A percentile compares a stretch with the other conserved stretches of the same genome.
Evolutionary conservation across 2,113 vertebrate species (phyloP).

Genomic region (Amia ocellicauda): DNA sequence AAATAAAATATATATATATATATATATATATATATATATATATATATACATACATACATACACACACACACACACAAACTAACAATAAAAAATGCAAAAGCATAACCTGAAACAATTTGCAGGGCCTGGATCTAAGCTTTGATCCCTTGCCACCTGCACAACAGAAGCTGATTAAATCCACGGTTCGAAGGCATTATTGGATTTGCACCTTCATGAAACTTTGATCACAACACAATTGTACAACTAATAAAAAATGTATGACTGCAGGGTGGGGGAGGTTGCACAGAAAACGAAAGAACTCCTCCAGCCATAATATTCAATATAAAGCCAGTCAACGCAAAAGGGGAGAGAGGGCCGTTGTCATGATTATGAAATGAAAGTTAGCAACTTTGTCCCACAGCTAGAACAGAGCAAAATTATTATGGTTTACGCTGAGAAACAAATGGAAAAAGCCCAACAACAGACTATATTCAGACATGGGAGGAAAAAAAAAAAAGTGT

Average conservation of each 20-base stretch:
- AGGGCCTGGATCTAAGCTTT: slow-evolving; percentile 17
- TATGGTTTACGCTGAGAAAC: not conserved
- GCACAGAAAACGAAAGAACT: slow-evolving; percentile 13
- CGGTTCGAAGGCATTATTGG: slow-evolving; percentile 29
- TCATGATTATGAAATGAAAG: not conserved
- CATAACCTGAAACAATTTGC: slow-evolving; percentile 5
- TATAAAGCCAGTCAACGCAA: not conserved
- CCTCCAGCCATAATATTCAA: slow-evolving; percentile 18
- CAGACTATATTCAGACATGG: not conserved
- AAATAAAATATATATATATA: slow-evolving; percentile 15
- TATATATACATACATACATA: not conserved
- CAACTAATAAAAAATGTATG: slow-evolving; percentile 37
- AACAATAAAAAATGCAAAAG: not conserved
- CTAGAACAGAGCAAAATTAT: not conserved
- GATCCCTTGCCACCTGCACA: slow-evolving; percentile 4
- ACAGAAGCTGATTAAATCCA: slow-evolving; percentile 15
- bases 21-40: not conserved
- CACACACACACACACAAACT: not conserved
- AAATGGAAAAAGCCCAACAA: not conserved
- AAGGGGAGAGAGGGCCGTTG: not conserved
- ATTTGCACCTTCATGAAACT: slow-evolving; percentile 36
- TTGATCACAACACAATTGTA: slow-evolving; percentile 36
- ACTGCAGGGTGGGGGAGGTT: slow-evolving; percentile 5
- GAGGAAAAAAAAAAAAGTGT: not conserved
- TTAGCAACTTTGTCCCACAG: not conserved